Base-by-base conservation (phyloP, 2,113 vertebrate genomes). In the Myocastor coypus region DNA sequence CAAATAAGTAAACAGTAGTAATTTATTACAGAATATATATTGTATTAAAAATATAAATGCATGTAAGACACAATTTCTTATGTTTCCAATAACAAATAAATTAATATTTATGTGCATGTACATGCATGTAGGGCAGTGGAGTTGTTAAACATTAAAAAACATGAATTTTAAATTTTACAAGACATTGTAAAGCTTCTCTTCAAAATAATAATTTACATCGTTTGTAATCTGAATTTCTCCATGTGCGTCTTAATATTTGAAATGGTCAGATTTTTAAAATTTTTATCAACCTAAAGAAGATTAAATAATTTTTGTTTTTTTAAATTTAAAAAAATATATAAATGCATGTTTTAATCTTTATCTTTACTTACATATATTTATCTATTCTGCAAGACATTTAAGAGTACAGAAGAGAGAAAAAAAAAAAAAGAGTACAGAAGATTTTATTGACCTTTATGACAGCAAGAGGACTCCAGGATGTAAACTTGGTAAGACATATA, bases 21-120 rank as follows among this genome's bases (percentile, higher is more conserved):
- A 90, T 42, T 59, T 84, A 22, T 13, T 63, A 32, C 7, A 85
- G 46, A 4, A 83, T 68, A 50, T 34, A 61, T 13, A 20, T 2
- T 63, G 20, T 59, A 24, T 0, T 34, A 20, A 83, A 82, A n/a
- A n/a, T 24, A 26, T n/a, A n/a, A n/a, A n/a, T n/a, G n/a, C n/a
- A n/a, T 83, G 2, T 92, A 82, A 86, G 52, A 82, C 9, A 71
- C 85, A 89, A 71, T 83, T 90, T 89, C 19, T 9, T 68, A 3
- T 75, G 40, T 87, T 97, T 89, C 71, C 17, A 84, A 16, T 64
- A 28, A 89, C 59, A n/a, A n/a, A n/a, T n/a, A 83, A 89, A 64
- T 75, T 90, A 90, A 87, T 73, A 87, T 87, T 83, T 91, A 87
- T 73, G 55, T 81, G n/a, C 40, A 37, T 50, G 3, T 69, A 2